These are phyloP conservation scores for Pangasius sanitwongsei DNA, from an alignment of 2,797 vertebrate genomes.

Conservation along the genomic window DNA sequence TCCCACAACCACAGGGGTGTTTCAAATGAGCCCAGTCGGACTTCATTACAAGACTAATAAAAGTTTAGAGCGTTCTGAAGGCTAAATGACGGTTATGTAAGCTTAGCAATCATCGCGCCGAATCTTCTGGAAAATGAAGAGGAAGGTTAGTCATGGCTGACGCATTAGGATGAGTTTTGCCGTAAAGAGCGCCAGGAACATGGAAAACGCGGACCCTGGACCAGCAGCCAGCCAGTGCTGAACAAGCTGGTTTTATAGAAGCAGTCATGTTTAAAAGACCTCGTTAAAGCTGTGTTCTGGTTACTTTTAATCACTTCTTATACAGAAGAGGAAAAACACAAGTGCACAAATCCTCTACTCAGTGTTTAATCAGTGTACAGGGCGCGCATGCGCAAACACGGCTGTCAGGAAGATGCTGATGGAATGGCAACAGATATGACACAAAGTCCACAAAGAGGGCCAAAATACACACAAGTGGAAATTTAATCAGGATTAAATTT, in stretches of 20 bases:
- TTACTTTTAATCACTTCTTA: not conserved
- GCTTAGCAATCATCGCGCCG: not conserved
- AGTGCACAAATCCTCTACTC: not conserved
- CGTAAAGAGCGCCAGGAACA: conserved; percentile 30
- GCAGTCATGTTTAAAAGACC: not conserved
- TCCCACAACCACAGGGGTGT: not conserved
- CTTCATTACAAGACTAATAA: conserved; percentile 26
- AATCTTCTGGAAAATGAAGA: conserved; percentile 1
- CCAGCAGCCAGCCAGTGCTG: not conserved
- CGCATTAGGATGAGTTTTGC: not conserved
- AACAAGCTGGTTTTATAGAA: not conserved
- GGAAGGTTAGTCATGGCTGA: conserved; percentile 28
- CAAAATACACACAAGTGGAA: not conserved
- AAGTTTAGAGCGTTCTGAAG: conserved; percentile 2
- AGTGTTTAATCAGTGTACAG: not conserved
- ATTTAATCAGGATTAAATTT: not conserved
- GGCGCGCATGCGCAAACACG: not conserved
- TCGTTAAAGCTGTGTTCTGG: not conserved
- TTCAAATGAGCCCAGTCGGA: conserved; percentile 22
- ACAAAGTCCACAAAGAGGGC: not conserved
- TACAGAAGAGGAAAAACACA: too few species aligned
- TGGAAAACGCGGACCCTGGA: conserved; percentile 23
- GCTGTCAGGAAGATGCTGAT: conserved; percentile 22
- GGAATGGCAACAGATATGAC: not conserved
- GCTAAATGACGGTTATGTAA: conserved; percentile 31